These are phyloP conservation scores for Tragelaphus buxtoni DNA, from an alignment of 2,113 vertebrate species.

Conservation along the genomic window DNA sequence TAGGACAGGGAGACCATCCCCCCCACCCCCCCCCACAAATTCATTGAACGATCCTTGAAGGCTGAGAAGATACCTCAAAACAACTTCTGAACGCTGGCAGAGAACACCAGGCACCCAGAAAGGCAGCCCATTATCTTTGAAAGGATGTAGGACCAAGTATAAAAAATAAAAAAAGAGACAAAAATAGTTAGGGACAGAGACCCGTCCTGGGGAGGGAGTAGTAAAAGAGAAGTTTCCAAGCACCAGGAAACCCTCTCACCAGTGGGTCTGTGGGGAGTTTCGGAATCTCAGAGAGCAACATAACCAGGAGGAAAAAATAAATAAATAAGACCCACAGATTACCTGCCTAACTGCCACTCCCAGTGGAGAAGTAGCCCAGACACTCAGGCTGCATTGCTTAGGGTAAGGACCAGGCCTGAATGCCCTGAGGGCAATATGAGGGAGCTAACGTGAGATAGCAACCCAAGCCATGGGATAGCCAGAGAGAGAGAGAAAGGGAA, in stretches of 20 bases:
- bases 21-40: not conserved
- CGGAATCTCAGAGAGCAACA: not conserved
- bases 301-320: not conserved
- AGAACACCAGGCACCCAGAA: not conserved
- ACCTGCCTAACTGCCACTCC: not conserved
- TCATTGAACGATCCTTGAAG: not conserved
- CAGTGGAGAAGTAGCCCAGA: not conserved
- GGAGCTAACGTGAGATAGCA: not conserved
- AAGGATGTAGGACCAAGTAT: not conserved
- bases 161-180: not conserved
- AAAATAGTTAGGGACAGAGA: not conserved
- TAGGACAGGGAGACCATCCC: not conserved
- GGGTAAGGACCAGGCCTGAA: not conserved
- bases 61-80: not conserved
- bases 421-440: not conserved
- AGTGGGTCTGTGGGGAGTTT: not conserved
- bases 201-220: not conserved
- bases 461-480: not conserved
- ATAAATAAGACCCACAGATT: not conserved
- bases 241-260: not conserved
- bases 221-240: not conserved
- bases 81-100: not conserved
- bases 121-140: not conserved
- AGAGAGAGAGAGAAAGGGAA: not conserved
- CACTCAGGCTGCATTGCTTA: not conserved